phyloP scores from a whole-genome alignment of 2,888 invertebrate species.

The Meganola albula region DNA sequence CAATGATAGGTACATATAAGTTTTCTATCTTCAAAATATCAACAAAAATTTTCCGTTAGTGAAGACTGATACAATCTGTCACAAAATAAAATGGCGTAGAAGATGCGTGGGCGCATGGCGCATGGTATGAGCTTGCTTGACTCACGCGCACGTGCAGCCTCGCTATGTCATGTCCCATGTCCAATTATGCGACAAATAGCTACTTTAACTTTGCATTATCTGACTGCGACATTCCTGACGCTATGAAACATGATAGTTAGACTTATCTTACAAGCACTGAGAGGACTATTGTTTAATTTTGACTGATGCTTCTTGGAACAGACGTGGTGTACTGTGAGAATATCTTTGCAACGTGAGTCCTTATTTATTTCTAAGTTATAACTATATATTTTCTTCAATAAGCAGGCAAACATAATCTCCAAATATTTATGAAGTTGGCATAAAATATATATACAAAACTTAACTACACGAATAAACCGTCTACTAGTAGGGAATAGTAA shows the following conservation, averaged over 20 bases:
- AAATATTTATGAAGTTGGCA: no score
- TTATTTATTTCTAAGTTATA: no score
- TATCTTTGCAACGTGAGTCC: no score
- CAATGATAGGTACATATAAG: no score
- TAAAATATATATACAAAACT: no score
- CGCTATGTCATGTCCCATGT: conserved; percentile 45
- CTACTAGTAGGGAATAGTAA: neutral
- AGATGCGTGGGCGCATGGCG: conserved; percentile 24
- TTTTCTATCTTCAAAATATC: no score
- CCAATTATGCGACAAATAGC: conserved; percentile 47
- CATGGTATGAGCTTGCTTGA: conserved; percentile 36
- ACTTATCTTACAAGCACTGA: conserved; percentile 10
- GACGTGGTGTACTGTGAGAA: conserved; percentile 10
- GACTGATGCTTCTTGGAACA: conserved; percentile 11
- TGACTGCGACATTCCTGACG: conserved; percentile 21
- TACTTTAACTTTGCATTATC: conserved; percentile 31
- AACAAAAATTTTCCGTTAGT: conserved; percentile 14
- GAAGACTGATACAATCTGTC: conserved; percentile 20
- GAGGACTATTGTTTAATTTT: conserved; percentile 18
- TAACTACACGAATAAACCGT: no score
- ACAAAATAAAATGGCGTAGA: conserved; percentile 12
- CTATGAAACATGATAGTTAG: conserved; percentile 24
- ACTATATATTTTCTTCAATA: no score
- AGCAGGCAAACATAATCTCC: no score
- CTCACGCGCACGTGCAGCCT: conserved; percentile 52